These are phyloP conservation scores for Lanius ludovicianus DNA, from an alignment of 2,113 vertebrate species.

Conservation along the genomic window DNA sequence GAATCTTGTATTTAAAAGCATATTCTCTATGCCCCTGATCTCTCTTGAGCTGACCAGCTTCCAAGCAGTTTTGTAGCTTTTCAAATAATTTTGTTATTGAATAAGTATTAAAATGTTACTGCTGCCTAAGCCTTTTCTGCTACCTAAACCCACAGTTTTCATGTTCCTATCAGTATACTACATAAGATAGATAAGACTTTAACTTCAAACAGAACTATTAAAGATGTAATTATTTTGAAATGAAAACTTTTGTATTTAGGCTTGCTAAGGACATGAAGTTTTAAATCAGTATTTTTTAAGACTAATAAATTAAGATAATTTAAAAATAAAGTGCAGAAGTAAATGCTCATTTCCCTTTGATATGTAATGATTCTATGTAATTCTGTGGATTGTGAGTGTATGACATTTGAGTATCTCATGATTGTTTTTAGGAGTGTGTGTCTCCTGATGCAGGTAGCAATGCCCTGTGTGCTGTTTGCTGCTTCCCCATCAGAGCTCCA, in stretches of 20 bases:
- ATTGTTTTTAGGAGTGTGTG: conserved; percentile 87
- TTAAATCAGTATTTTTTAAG: background rate
- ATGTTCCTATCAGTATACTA: background rate
- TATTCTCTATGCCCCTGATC: background rate
- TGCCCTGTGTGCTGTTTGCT: conserved; percentile 90
- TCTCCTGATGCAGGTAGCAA: conserved; percentile 90
- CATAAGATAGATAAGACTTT: background rate
- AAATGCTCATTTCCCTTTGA: background rate
- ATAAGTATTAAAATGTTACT: background rate
- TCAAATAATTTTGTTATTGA: background rate
- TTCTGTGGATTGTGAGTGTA: background rate
- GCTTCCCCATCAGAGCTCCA: conserved; percentile 83
- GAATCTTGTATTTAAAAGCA: background rate
- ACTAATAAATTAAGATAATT: background rate
- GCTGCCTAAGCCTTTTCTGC: background rate
- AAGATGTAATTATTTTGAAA: background rate
- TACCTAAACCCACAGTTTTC: background rate
- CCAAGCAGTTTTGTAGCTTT: background rate
- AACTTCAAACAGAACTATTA: background rate
- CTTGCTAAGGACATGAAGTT: background rate
- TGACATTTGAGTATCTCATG: background rate
- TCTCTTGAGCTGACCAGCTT: background rate
- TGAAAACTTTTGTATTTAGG: background rate
- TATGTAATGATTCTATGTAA: background rate
- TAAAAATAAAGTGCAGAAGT: background rate